Evolutionary conservation across 2,888 invertebrate species (phyloP), one percentile per base, ranked within the genome.

Genomic region (Isotomurus palustris): DNA sequence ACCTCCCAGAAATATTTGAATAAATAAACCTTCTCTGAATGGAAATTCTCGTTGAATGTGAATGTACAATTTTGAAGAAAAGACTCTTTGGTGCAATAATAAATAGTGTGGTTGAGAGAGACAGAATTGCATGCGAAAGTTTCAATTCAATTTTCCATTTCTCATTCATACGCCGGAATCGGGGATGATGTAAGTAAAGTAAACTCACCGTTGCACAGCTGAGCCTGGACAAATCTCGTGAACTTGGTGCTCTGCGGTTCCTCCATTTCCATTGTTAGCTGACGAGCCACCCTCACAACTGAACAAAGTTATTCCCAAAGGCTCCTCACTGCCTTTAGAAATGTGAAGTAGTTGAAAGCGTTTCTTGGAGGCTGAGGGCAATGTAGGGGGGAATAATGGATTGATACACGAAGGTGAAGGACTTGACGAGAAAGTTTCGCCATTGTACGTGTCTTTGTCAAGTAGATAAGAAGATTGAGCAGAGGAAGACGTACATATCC

Each of bases 261-360:
- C n/a, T 24, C 56, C 59, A 19, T 12, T 25, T 21, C 35, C 49
- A 49, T 49, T 49, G 35, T 43, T 43, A 32, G 8, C 14, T 10
- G 32, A 32, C 8, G 22, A 19, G 2, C 44, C 44, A 51, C 29
- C 43, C 14, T 24, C 29, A 5, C 51, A 51, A 22, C 29, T 35
- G 19, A 38, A 36, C 52, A 69, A 21, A 12, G 45, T 29, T 43
- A 69, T 53, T 53, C 69, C 69, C 29, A 69, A 53, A 4, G 65
- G 58, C 21, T 68, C 67, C 49, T 68, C 67, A 6, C 56, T 35
- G 28, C 54, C 51, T 47, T 66, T 69, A 25, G 48, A 40, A 54
- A 69, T 62, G 36, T 67, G 65, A 14, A 69, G 41, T 8, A 69
- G 65, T 57, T 69, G 67, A 44, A 68, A 69, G 41, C 64, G 56